Base-by-base conservation (phyloP, 2,888 invertebrate species). In the Phytoseiulus persimilis region DNA sequence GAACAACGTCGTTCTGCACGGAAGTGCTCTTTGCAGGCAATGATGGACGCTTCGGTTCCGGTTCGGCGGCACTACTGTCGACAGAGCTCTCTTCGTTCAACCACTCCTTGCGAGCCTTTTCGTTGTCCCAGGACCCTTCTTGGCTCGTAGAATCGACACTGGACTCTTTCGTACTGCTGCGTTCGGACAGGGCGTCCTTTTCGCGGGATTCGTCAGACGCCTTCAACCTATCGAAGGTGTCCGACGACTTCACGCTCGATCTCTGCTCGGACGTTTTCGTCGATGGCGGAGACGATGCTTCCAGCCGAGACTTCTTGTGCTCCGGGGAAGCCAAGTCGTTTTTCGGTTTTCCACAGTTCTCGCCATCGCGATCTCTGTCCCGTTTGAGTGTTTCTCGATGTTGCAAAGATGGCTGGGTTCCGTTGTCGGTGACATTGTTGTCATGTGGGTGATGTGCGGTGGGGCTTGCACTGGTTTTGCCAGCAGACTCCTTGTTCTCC, bases 401-500 rank as follows among this genome's bases (percentile, higher is more conserved):
- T 28, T 65, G 65, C 28, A 28, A 65, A 65, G 65, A 65, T 28
- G 65, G 65, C 65, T 65, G 65, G 65, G 65, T 65, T 23, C 65
- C 65, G 18, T 65, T 65, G 65, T 65, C 65, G 65, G 65, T 14
- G 18, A 65, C 65, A 28, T 28, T 65, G 18, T 28, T 65, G 65
- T 65, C 65, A 18, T 23, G 28, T 65, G 14, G 65, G 28, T 65
- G 65, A 65, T 65, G 65, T 65, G 65, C 65, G 65, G 65, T 65
- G 65, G 65, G 65, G 65, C 65, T 65, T 28, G 65, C 65, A 65
- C 23, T 65, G 65, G 65, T 14, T 28, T 65, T 65, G 65, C 65
- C 65, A 31, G 89, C 90, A 18, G 65, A 65, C 23, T 90, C 90
- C n/a, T 83, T 83, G n/a, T 33, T 90, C 65, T 90, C 90, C 32